Evolutionary conservation across 2,797 vertebrate genomes (phyloP), one percentile per base, ranked within the genome.

Genomic region (Sebastes oblongus): DNA sequence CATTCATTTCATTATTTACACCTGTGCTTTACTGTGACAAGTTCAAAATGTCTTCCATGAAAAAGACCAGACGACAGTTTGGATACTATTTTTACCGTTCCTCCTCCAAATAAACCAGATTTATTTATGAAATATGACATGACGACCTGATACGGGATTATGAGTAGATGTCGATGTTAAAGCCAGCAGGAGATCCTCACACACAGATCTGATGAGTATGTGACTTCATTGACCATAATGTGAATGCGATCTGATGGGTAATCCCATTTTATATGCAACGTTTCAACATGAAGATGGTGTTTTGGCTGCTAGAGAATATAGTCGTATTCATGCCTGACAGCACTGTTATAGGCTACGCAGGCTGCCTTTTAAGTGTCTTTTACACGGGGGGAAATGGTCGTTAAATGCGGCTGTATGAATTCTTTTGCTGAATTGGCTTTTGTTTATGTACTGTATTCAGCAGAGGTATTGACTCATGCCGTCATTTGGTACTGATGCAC

Each of bases 201-300:
- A 55, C 18, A 60, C 20, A 34, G 13, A 66, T 16, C 16, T 42
- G 25, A 20, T 2, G 14, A 69, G 39, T 46, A 22, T 59, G 22
- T 54, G 30, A 66, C 65, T 65, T 76, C 85, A 80, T 78, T 76
- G 82, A 75, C 77, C 80, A 65, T 66, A 76, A 69, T 82, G 58
- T 66, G 58, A 80, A 73, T 4, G 20, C 0, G 11, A 84, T 82
- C 52, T 54, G 66, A 66, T 22, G 65, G 54, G n/a, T 81, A 84
- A 91, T 80, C 69, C 27, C 14, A 69, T 83, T 79, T 77, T 65
- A 75, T 66, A 58, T 65, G 61, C 72, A 81, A 9, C 32, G 34
- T 77, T 81, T 75, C 27, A 55, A 27, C 20, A 56, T 67, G 22
- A 75, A 56, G 20, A 69, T 56, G 22, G 18, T 64, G 34, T 46